Conservation (phyloP, 2,888 invertebrate genomes). For the Diloba caeruleocephala region DNA sequence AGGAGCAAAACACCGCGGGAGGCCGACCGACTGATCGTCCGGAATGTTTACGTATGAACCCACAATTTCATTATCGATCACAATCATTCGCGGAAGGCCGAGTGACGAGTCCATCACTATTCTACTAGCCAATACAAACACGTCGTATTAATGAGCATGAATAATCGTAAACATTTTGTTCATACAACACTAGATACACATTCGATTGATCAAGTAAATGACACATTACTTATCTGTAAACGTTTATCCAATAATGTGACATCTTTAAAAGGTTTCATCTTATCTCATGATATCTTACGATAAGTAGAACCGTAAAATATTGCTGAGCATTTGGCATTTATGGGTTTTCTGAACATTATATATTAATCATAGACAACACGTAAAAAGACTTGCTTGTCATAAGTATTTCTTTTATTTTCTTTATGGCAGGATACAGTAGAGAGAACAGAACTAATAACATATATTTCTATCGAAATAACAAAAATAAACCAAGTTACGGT, state of each 20-base stretch:
- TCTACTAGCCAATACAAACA: background rate
- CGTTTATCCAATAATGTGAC: constrained; percentile 28
- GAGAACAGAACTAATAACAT: too few relatives aligned
- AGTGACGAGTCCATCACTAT: constrained; percentile 7
- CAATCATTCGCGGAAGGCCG: constrained; percentile 8
- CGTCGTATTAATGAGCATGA: background rate
- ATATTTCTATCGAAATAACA: too few relatives aligned
- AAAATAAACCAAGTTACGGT: background rate
- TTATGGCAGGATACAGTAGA: too few relatives aligned
- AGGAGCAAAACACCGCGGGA: constrained; percentile 51
- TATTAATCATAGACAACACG: too few relatives aligned
- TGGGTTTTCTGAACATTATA: constrained; percentile 9
- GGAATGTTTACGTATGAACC: constrained; percentile 47
- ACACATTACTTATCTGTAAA: constrained; percentile 13
- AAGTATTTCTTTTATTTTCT: too few relatives aligned
- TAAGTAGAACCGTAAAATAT: constrained; percentile 22
- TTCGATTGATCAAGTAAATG: constrained; percentile 16
- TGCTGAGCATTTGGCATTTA: constrained; percentile 27
- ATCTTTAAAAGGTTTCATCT: constrained; percentile 40
- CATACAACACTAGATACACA: background rate
- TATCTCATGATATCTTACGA: too few relatives aligned
- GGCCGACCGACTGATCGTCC: constrained; percentile 27
- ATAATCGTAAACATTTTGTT: constrained; percentile 4
- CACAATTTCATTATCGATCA: constrained; percentile 40
- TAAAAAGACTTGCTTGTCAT: too few relatives aligned